Base-by-base conservation (phyloP, 2,888 invertebrate genomes). In the Apoda limacodes region DNA sequence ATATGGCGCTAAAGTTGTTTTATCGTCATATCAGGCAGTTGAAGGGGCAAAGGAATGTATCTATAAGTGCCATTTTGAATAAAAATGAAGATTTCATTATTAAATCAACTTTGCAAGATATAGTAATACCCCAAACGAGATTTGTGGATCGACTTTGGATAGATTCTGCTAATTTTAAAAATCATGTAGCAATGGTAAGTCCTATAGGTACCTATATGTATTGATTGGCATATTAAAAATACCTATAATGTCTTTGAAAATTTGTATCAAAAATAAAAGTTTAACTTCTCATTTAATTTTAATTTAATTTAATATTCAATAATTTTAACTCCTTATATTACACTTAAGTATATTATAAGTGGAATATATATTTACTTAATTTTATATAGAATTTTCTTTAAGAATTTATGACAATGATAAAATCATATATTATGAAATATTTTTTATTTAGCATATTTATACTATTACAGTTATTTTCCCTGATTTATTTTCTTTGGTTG, bases 121-220 rank as follows among this genome's bases (percentile, higher is more conserved):
- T 69, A 13, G 55, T 60, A 12, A 46, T 72, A 22, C 67, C 74
- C 0, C 59, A 68, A 37, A 48, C 45, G 38, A 56, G 64, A 30
- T 59, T 76, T 45, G 35, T 69, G 42, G 75, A 80, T 30, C 55
- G 60, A 3, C 29, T 80, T 14, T 76, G 69, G 69, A 43, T 41
- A 9, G 52, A 75, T 22, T 60, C 60, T 7, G 45, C 55, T 9
- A 42, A 44, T 27, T 76, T 60, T 39, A 52, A 55, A 30, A 63
- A 71, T 42, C 65, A 61, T 45, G 53, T 75, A 22, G 75, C 78
- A 11, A 45, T 80, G 38, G 78, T 80, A 50, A 65, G 78, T 67
- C 29, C 24, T 37, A n/a, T n/a, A n/a, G n/a, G n/a, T n/a, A n/a
- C n/a, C n/a, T n/a, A n/a, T n/a, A n/a, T n/a, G n/a, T n/a, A n/a